Conservation (phyloP, 2,113 vertebrate genomes). For the Oryzias celebensis region DNA sequence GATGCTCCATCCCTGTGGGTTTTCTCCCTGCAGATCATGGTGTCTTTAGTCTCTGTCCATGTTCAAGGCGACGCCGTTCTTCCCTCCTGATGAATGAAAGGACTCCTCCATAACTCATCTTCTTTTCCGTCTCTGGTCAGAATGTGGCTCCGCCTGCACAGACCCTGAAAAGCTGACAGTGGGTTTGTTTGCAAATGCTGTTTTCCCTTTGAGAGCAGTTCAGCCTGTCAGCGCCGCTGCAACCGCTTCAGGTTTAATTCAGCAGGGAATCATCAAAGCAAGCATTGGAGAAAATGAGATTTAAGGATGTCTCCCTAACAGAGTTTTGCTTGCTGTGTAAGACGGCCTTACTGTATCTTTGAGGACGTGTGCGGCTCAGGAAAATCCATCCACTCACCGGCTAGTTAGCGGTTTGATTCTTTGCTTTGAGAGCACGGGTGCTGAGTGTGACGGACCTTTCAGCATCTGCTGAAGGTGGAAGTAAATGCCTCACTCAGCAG, state of each 20-base stretch:
- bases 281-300: conserved; percentile 49
- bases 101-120: conserved; percentile 56
- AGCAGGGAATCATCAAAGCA: conserved; percentile 33
- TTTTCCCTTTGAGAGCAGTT: conserved; percentile 15
- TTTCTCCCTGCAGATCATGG: conserved; percentile 56
- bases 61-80: conserved; percentile 64
- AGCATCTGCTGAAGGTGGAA: too few species aligned
- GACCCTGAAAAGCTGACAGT: too few species aligned
- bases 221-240: background rate
- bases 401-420: too few species aligned
- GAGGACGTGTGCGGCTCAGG: background rate
- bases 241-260: conserved; percentile 15
- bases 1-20: conserved; percentile 32
- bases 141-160: conserved; percentile 32
- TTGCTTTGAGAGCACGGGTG: too few species aligned
- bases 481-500: background rate
- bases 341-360: background rate
- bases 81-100: conserved; percentile 50
- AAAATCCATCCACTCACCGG: too few species aligned
- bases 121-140: conserved; percentile 2
- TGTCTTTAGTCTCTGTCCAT: conserved; percentile 65
- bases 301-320: background rate
- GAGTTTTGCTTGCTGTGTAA: background rate
- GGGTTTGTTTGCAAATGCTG: conserved; percentile 6
- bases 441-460: too few species aligned